These are phyloP conservation scores for Festucalex cinctus DNA, from an alignment of 2,113 vertebrate genomes.

Conservation along the genomic window DNA sequence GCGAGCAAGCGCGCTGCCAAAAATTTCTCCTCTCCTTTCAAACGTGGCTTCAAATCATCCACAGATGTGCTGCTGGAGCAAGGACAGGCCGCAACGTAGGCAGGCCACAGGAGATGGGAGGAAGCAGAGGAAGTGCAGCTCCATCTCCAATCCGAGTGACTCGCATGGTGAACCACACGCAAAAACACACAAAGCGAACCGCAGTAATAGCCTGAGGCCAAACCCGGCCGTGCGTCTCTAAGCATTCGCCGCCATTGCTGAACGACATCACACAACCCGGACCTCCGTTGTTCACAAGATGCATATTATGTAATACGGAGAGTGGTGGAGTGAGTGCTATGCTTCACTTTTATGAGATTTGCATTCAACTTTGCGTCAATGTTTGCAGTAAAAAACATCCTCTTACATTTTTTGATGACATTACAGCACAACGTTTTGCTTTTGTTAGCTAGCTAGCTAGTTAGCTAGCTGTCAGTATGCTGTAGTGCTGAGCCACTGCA, in stretches of 20 bases:
- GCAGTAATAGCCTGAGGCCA: conserved; percentile 44
- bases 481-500: not conserved
- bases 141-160: conserved; percentile 44
- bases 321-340: conserved; percentile 17
- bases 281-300: conserved; percentile 53
- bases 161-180: conserved; percentile 31
- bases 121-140: conserved; percentile 40
- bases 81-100: conserved; percentile 32
- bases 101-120: conserved; percentile 37
- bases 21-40: conserved; percentile 30
- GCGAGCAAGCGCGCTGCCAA: conserved; percentile 20
- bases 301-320: conserved; percentile 55
- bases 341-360: conserved; percentile 35
- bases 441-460: too few species aligned
- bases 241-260: conserved; percentile 52
- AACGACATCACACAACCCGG: conserved; percentile 60
- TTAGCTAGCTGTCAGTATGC: not conserved
- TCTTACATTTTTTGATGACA: not conserved
- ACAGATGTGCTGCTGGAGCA: conserved; percentile 60
- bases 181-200: conserved; percentile 18
- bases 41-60: conserved; percentile 58
- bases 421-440: not conserved
- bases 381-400: conserved; percentile 30
- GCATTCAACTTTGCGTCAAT: conserved; percentile 22
- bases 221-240: conserved; percentile 59